These are phyloP conservation scores for Neolamprologus tretocephalus DNA, from an alignment of 2,113 vertebrate genomes.

Conservation along the genomic window DNA sequence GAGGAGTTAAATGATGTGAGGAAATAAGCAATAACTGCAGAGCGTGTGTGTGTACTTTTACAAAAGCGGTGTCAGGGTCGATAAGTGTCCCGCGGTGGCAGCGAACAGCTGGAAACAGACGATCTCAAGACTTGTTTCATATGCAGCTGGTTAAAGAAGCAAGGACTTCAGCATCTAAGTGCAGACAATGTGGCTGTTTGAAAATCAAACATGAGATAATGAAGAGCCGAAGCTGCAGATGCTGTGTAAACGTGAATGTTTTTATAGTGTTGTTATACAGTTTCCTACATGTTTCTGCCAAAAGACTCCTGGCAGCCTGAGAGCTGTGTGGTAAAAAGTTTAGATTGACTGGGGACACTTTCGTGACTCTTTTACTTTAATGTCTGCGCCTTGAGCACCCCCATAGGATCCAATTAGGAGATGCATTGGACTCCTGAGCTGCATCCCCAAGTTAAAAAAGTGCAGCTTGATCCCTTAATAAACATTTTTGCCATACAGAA, in stretches of 20 bases:
- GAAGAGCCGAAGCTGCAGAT: background rate
- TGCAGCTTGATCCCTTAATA: background rate
- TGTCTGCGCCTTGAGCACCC: fast-evolving
- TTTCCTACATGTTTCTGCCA: background rate
- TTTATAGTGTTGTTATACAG: background rate
- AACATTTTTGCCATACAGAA: background rate
- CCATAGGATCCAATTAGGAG: background rate
- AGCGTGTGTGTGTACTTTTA: background rate
- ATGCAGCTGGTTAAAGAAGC: background rate
- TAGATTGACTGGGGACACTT: background rate
- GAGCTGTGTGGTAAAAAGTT: background rate
- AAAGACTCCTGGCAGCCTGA: background rate
- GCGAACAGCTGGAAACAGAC: constrained; percentile 22
- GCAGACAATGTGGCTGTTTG: background rate
- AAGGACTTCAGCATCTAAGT: background rate
- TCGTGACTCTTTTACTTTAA: background rate
- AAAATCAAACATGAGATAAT: background rate
- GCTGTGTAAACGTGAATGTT: background rate
- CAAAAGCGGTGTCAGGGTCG: constrained; percentile 9
- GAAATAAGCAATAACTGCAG: constrained; percentile 36
- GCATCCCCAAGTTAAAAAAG: background rate
- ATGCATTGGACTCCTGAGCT: background rate
- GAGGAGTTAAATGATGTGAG: constrained; percentile 46
- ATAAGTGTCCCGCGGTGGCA: constrained; percentile 16
- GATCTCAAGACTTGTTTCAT: background rate